Evolutionary conservation across 1,140 invertebrate genomes (phyloP).

Genomic region (Drosophila nigrodunni): DNA sequence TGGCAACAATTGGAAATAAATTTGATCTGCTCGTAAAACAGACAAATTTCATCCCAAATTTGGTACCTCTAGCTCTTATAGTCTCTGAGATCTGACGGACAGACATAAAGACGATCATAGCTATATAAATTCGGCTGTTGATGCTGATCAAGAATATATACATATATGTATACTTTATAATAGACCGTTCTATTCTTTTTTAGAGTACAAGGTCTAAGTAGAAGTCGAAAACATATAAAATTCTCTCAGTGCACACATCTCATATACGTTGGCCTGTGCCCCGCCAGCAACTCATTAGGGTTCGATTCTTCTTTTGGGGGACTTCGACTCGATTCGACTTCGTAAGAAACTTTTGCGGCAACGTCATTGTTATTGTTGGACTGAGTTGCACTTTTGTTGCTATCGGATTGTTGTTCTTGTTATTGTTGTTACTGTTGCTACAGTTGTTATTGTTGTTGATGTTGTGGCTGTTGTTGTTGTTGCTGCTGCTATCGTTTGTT

Average conservation of each 20-base stretch:
- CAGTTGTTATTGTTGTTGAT: slow-evolving; percentile 11
- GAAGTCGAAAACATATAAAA: background rate
- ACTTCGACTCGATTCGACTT: slow-evolving; percentile 32
- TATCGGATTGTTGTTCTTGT: slow-evolving; percentile 31
- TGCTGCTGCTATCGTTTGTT: slow-evolving; percentile 12
- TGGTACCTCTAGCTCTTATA: too few relatives aligned
- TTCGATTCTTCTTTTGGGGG: slow-evolving; percentile 80
- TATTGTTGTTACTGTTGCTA: slow-evolving; percentile 25
- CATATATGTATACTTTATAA: too few relatives aligned
- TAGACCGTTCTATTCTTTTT: too few relatives aligned
- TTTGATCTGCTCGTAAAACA: too few relatives aligned
- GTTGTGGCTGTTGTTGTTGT: slow-evolving; percentile 8
- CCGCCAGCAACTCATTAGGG: slow-evolving; percentile 76
- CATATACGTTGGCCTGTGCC: slow-evolving; percentile 22
- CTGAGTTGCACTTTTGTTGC: slow-evolving; percentile 37
- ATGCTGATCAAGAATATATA: too few relatives aligned
- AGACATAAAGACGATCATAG: too few relatives aligned
- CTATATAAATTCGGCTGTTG: too few relatives aligned
- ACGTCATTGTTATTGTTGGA: slow-evolving; percentile 77
- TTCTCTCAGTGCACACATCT: slow-evolving; percentile 33
- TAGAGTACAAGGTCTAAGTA: too few relatives aligned
- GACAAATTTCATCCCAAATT: too few relatives aligned
- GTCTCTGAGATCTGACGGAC: too few relatives aligned
- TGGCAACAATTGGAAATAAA: too few relatives aligned
- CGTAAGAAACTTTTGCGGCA: slow-evolving; percentile 77